phyloP scores from a whole-genome alignment of 2,888 invertebrate species.

The Andrena bicolor region DNA sequence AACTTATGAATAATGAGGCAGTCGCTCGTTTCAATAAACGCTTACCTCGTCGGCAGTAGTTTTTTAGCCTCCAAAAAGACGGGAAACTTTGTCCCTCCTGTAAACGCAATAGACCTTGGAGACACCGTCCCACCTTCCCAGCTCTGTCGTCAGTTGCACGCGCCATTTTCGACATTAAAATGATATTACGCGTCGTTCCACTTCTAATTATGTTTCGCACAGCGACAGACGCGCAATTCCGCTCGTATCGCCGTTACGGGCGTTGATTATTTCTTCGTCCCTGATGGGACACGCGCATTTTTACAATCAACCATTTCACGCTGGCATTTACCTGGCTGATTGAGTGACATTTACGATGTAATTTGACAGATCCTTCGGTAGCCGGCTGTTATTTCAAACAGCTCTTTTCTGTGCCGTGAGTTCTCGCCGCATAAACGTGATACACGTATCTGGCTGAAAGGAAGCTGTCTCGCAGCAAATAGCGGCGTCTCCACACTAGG shows the following conservation, averaged over 20 bases:
- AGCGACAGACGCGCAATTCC: background rate
- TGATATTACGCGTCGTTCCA: conserved; percentile 28
- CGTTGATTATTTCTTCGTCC: background rate
- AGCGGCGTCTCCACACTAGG: conserved; percentile 48
- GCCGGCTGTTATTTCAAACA: conserved; percentile 73
- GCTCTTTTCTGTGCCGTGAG: conserved; percentile 58
- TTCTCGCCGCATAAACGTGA: conserved; percentile 58
- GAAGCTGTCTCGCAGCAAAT: conserved; percentile 61
- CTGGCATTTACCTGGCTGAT: no score
- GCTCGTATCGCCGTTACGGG: conserved; percentile 2
- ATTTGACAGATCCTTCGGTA: conserved; percentile 44
- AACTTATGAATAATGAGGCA: conserved; percentile 69
- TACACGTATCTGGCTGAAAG: conserved; percentile 57
- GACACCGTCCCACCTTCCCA: conserved; percentile 5
- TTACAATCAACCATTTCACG: background rate
- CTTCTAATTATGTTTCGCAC: conserved; percentile 26
- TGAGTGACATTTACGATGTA: no score
- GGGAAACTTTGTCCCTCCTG: conserved; percentile 41
- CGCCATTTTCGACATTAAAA: conserved; percentile 42
- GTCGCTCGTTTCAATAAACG: conserved; percentile 69
- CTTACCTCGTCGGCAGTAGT: conserved; percentile 59
- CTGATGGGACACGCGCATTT: background rate
- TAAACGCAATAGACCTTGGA: conserved; percentile 45
- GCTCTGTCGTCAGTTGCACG: conserved; percentile 6
- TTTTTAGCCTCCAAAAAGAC: conserved; percentile 43